Evolutionary conservation across 2,888 invertebrate genomes (phyloP).

Genomic region (Thumatha senex): DNA sequence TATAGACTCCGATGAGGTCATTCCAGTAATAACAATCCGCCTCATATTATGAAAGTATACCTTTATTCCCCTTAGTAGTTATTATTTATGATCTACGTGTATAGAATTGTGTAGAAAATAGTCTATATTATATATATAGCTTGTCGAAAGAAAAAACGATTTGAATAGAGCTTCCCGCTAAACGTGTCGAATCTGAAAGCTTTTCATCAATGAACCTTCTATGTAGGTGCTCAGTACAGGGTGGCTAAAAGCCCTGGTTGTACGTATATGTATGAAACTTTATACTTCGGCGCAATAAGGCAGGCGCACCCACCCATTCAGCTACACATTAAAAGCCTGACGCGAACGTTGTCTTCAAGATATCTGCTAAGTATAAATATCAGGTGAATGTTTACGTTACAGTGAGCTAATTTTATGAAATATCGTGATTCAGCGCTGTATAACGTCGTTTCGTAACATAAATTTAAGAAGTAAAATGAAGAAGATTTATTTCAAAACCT

Average conservation of each 20-base stretch:
- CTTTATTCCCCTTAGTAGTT: neutral
- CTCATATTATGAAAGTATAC: constrained; percentile 4
- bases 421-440: neutral
- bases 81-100: no score
- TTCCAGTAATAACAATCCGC: constrained; percentile 16
- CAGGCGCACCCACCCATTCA: constrained; percentile 40
- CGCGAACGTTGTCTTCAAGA: constrained; percentile 28
- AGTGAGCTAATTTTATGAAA: neutral
- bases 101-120: constrained; percentile 51
- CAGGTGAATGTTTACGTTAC: constrained; percentile 3
- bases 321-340: constrained; percentile 41
- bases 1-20: constrained; percentile 12
- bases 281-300: constrained; percentile 51
- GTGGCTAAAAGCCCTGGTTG: constrained; percentile 63
- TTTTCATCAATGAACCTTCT: constrained; percentile 73
- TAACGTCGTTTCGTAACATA: no score
- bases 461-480: no score
- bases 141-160: constrained; percentile 66
- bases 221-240: constrained; percentile 60
- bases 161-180: constrained; percentile 73
- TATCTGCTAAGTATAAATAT: neutral
- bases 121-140: constrained; percentile 73
- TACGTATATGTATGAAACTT: constrained; percentile 57
- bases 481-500: no score
- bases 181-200: constrained; percentile 74